Base-by-base conservation (phyloP, 2,888 invertebrate genomes). In the Conus canariensis region DNA sequence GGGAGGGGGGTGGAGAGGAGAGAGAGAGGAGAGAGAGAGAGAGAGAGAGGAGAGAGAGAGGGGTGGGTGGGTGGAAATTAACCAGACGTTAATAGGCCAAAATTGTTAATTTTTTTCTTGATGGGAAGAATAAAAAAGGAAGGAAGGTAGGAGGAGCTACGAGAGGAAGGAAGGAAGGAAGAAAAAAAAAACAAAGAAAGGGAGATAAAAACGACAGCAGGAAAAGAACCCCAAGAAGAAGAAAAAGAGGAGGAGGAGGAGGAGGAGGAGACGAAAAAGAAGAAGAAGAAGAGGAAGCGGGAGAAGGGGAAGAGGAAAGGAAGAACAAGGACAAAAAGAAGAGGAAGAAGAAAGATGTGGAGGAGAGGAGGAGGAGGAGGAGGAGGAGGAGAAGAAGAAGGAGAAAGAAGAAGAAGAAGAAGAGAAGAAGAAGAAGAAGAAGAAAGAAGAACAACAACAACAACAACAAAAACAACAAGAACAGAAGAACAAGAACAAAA, bases 31-130 rank as follows among this genome's bases (percentile, higher is more conserved):
- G 64, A 64, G 64, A 64, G 64, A 64, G 22, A 74, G 74, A 74
- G n/a, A n/a, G 74, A 74, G 74, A 74, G n/a, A 74, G 74, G 74
- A 74, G 74, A 74, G 74, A 74, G 9, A 74, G 74, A 74, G 74
- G 19, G 14, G 19, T 16, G 19, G 74, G 19, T 3, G 19, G 74
- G 30, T 0, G 30, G 30, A 2, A 30, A 30, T 30, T 30, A 30
- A 30, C 30, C 2, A 2, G 30, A 30, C 30, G 30, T 30, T 30
- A 30, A 45, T 45, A 45, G 45, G 45, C 45, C 45, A 45, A 45
- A 30, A 30, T 2, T 30, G n/a, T 45, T 45, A n/a, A n/a, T 45
- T 45, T 45, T 45, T 45, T 45, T 45, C 45, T 45, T 45, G 45
- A 45, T 45, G 45, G 45, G 45, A 45, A 45, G 45, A 45, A 45